These are phyloP conservation scores for Odocoileus virginianus DNA, from an alignment of 2,113 vertebrate species.

Conservation along the genomic window DNA sequence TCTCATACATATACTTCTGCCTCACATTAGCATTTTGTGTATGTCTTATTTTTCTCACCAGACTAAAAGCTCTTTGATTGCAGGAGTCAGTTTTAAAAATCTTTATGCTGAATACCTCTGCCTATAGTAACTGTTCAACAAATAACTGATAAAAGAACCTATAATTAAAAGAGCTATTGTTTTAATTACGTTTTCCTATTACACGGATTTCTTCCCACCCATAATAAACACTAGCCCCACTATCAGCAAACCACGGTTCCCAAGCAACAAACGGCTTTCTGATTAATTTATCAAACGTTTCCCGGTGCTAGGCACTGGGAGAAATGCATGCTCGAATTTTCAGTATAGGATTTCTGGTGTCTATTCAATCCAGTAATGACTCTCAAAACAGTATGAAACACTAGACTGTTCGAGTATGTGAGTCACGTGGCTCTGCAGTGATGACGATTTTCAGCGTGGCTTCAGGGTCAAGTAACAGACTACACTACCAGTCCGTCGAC, in stretches of 20 bases:
- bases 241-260: not conserved
- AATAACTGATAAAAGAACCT: not conserved
- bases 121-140: not conserved
- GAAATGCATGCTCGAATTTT: not conserved
- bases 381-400: not conserved
- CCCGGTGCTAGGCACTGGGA: not conserved
- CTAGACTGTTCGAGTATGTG: not conserved
- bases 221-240: not conserved
- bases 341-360: not conserved
- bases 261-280: not conserved
- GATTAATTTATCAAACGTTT: not conserved
- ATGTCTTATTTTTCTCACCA: not conserved
- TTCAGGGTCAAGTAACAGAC: slow-evolving; percentile 2
- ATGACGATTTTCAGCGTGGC: not conserved
- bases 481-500: not conserved
- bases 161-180: not conserved
- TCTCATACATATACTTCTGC: not conserved
- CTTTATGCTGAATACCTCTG: not conserved
- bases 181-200: not conserved
- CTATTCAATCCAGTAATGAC: not conserved
- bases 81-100: not conserved
- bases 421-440: slow-evolving; percentile 52
- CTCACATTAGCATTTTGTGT: not conserved
- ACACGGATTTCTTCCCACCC: not conserved
- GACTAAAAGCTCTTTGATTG: not conserved